Evolutionary conservation across 2,113 vertebrate genomes (phyloP).

Genomic region (Felis chaus): DNA sequence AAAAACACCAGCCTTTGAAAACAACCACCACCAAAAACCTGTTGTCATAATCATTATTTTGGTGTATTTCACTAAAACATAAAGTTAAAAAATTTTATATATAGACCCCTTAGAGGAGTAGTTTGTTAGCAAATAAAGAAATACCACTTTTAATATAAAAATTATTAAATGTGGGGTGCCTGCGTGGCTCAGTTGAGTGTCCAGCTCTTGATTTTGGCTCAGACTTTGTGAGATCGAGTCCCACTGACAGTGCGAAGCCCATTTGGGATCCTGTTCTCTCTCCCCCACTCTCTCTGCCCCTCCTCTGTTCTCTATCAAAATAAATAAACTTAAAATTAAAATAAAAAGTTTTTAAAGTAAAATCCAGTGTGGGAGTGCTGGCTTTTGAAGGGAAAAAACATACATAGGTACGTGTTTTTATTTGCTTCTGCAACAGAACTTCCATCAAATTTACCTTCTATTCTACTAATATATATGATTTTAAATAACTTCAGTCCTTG

Average conservation of each 20-base stretch:
- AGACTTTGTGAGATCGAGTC: no score
- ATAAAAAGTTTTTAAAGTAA: not conserved
- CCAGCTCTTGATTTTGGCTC: no score
- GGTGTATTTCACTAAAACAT: constrained; percentile 2
- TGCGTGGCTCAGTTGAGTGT: no score
- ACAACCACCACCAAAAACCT: not conserved
- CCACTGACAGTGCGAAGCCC: no score
- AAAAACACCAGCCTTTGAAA: not conserved
- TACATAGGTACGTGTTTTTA: not conserved
- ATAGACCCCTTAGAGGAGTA: not conserved
- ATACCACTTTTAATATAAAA: constrained; percentile 32
- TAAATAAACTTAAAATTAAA: not conserved
- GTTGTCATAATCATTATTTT: not conserved
- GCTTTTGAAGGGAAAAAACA: not conserved
- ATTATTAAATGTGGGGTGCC: not conserved
- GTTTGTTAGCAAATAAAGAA: not conserved
- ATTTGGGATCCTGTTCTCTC: no score
- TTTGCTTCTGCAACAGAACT: not conserved
- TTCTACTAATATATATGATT: not conserved
- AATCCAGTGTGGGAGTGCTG: not conserved
- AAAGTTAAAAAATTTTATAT: constrained; percentile 1
- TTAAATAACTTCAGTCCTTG: not conserved
- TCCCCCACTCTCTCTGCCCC: no score
- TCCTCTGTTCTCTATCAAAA: no score
- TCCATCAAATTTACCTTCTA: not conserved